These are phyloP conservation scores for Corythoichthys intestinalis DNA, from an alignment of 2,113 vertebrate genomes.

Conservation along the genomic window DNA sequence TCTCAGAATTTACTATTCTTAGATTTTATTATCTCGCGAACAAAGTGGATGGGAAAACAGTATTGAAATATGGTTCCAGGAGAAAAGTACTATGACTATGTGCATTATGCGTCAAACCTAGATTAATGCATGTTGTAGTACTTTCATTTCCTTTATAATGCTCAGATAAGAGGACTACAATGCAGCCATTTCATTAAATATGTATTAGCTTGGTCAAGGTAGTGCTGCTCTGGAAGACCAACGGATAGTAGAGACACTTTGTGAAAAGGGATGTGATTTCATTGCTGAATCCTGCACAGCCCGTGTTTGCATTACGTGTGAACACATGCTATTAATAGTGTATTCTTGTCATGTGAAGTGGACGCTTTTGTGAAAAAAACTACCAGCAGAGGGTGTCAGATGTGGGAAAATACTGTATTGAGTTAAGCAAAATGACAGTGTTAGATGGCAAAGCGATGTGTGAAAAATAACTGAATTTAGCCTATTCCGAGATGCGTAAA, in stretches of 20 bases:
- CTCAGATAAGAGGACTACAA: slow-evolving; percentile 38
- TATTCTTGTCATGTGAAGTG: neutral
- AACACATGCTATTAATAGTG: slow-evolving; percentile 8
- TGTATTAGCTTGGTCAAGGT: slow-evolving; percentile 55
- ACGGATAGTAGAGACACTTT: slow-evolving; percentile 10
- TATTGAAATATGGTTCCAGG: neutral
- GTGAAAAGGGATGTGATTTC: neutral
- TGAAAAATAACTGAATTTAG: neutral
- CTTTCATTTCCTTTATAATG: slow-evolving; percentile 39
- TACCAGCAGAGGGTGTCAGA: slow-evolving; percentile 56
- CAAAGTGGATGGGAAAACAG: neutral
- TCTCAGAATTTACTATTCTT: neutral
- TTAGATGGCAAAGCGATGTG: neutral
- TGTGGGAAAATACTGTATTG: slow-evolving; percentile 10
- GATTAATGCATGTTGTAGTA: slow-evolving; percentile 32
- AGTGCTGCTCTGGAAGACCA: slow-evolving; percentile 36
- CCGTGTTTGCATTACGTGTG: slow-evolving; percentile 6
- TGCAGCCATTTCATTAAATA: slow-evolving; percentile 68
- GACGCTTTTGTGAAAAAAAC: slow-evolving; percentile 1
- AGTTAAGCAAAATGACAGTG: neutral
- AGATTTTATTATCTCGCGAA: slow-evolving; percentile 1
- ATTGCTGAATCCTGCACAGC: neutral
- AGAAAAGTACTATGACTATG: slow-evolving; percentile 13
- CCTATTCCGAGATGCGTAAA: neutral
- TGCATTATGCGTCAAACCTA: slow-evolving; percentile 30